Evolutionary conservation across 2,888 invertebrate species (phyloP), one percentile per base, ranked within the genome.

Genomic region (Cremastobaeus sp.): DNA sequence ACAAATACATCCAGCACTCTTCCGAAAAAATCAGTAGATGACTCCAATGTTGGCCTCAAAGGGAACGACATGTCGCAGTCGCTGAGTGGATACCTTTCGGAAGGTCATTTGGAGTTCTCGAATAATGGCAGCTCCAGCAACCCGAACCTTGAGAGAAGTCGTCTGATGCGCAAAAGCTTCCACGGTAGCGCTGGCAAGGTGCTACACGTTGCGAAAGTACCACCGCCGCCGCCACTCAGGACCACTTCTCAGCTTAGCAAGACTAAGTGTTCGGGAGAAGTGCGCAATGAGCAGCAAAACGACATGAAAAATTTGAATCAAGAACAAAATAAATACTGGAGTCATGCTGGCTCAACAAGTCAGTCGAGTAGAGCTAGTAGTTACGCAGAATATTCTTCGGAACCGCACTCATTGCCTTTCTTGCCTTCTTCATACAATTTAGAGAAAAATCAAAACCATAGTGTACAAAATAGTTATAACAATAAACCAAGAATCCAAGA

Each of bases 151-250:
- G 95, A 96, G 85, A 91, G 95, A 74, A 95, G 95, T 87, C 94
- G 94, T 82, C 89, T 96, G 66, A 96, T 96, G 95, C 90, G 95
- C 79, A 96, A 96, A 85, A 95, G 95, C 86, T 95, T 95, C 86
- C 95, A 95, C 82, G 94, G 95, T 35, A 95, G 95, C 83, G 93
- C 92, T 20, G 94, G 94, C 0, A 94, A 95, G 84, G 93, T 94
- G 81, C 86, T 95, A 74, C 94, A 94, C 11, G 93, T 93, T 62
- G 93, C 95, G 12, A 96, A 95, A 89, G 95, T 96, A 12, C 94
- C 94, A 1, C 95, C 95, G 18, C 93, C 93, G 8, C 96, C 96
- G 9, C 96, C 96, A 52, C 90, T 96, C 82, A 91, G 96, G 77
- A 96, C 94, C 82, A 95, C 95, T 88, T 96, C 96, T 81, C 93